Percentiles rank a stretch among this genome's conserved stretches.
Evolutionary conservation across 1,140 invertebrate genomes (phyloP).

Genomic region (Cotesia vestalis): DNA sequence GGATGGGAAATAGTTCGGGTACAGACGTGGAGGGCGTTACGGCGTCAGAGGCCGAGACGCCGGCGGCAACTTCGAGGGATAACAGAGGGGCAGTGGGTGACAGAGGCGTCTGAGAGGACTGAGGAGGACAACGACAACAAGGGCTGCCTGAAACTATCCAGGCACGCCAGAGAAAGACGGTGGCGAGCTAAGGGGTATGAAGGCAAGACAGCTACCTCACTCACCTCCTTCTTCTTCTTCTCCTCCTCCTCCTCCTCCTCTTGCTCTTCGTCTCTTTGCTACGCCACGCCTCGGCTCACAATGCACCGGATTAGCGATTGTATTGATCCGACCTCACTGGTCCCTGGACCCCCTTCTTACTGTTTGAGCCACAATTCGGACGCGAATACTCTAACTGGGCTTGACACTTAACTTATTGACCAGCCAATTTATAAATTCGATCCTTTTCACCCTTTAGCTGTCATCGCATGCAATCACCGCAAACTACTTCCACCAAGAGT

Average conservation of each 20-base stretch:
- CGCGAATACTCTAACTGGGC: conserved; percentile 29
- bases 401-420: conserved; percentile 37
- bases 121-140: conserved; percentile 44
- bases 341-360: conserved; percentile 54
- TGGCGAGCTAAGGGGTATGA: conserved; percentile 38
- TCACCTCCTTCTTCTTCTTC: too few species aligned
- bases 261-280: conserved; percentile 56
- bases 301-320: conserved; percentile 65
- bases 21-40: conserved; percentile 9
- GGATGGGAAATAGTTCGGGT: neutral
- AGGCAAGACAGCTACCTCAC: conserved; percentile 52
- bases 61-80: neutral
- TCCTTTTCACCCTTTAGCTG: conserved; percentile 29
- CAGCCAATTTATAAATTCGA: conserved; percentile 37
- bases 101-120: conserved; percentile 32
- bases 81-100: conserved; percentile 6
- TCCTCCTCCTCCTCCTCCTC: too few species aligned
- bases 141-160: conserved; percentile 43
- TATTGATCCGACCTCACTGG: conserved; percentile 67
- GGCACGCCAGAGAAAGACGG: conserved; percentile 22
- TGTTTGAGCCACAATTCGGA: conserved; percentile 53
- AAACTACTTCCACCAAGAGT: too few species aligned
- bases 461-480: conserved; percentile 29
- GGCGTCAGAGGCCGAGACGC: conserved; percentile 27
- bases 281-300: conserved; percentile 63